Evolutionary conservation across 2,797 vertebrate species (phyloP).

Genomic region (Cynopterus sphinx): DNA sequence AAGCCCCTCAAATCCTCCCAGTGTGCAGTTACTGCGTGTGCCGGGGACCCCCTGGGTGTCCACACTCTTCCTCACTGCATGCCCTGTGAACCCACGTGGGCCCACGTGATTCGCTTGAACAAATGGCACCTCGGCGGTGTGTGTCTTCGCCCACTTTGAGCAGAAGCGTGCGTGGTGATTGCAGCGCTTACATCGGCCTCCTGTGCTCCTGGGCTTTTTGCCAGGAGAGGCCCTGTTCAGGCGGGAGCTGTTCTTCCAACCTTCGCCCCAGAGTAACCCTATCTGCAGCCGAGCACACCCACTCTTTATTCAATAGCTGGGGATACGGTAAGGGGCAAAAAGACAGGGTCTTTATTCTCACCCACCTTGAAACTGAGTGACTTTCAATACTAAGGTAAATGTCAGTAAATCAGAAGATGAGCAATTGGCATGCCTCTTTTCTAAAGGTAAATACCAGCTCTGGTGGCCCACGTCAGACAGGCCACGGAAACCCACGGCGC

Average conservation of each 20-base stretch:
- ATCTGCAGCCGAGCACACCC: neutral
- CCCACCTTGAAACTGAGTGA: neutral
- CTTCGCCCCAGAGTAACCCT: neutral
- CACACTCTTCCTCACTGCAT: neutral
- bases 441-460: neutral
- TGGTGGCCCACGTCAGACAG: neutral
- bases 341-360: neutral
- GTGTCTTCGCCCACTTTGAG: neutral
- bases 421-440: neutral
- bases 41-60: rapidly evolving
- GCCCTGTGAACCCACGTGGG: neutral
- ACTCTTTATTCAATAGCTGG: neutral
- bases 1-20: neutral
- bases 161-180: neutral
- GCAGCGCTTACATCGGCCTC: neutral
- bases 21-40: neutral
- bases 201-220: neutral
- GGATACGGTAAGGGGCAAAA: neutral
- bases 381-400: neutral
- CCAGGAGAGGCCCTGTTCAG: neutral
- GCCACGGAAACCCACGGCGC: neutral
- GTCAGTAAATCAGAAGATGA: neutral
- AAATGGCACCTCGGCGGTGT: neutral
- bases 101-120: neutral
- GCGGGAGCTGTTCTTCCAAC: neutral